Percentiles rank a stretch among this genome's conserved stretches.
phyloP scores from a whole-genome alignment of 2,113 vertebrate species.

The Aspiorhynchus laticeps region DNA sequence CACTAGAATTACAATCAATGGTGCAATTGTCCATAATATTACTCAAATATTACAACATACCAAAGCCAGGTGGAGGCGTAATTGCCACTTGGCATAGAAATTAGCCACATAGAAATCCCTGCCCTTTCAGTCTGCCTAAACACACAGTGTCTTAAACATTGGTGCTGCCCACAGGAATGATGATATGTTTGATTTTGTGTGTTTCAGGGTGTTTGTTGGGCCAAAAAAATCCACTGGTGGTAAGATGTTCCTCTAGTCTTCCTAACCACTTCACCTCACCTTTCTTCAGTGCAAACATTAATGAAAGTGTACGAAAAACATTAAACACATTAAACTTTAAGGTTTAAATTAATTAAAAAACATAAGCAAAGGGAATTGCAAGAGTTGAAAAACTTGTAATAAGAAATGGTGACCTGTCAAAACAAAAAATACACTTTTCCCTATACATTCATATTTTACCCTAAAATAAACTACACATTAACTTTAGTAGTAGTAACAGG shows the following conservation, averaged over 20 bases:
- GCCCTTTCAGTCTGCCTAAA: not conserved
- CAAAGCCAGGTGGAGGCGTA: not conserved
- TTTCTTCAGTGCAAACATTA: not conserved
- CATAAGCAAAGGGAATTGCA: not conserved
- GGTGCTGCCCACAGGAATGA: slow-evolving; percentile 10
- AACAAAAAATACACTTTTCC: not conserved
- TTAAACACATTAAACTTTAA: not conserved
- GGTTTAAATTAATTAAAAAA: not conserved
- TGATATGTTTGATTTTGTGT: slow-evolving; percentile 9
- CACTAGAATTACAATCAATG: not conserved
- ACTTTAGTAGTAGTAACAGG: not conserved
- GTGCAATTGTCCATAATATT: not conserved
- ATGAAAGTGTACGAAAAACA: not conserved
- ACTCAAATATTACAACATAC: slow-evolving; percentile 8
- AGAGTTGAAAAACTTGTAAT: not conserved
- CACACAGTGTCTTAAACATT: slow-evolving; percentile 8
- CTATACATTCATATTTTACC: not conserved
- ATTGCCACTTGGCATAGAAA: not conserved
- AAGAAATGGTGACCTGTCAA: not conserved
- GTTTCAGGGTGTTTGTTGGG: not conserved
- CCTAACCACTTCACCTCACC: not conserved
- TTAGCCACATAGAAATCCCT: slow-evolving; percentile 4
- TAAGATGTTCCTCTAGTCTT: not conserved
- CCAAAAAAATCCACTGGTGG: not conserved
- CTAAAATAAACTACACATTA: not conserved